Percentiles rank a stretch among this genome's conserved stretches.
Conservation (phyloP, 2,888 invertebrate genomes). For the Protonemura montana region DNA sequence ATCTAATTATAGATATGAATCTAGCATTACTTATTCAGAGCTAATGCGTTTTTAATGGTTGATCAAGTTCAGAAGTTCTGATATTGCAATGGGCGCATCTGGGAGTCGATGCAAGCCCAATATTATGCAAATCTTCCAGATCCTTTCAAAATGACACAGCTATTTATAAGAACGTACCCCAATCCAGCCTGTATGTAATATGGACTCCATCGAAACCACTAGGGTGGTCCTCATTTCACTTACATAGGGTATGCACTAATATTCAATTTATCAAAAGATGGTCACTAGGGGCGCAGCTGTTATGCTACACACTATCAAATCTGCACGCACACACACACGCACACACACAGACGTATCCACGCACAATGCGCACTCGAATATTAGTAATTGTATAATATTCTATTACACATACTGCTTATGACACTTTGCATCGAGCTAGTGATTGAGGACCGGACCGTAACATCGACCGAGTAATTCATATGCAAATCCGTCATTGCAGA, state of each 20-base stretch:
- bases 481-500: slow-evolving; percentile 45
- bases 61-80: no score
- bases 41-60: not conserved
- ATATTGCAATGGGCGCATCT: not conserved
- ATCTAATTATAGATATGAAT: not conserved
- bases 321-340: not conserved
- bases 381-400: slow-evolving; percentile 16
- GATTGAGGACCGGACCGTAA: slow-evolving; percentile 28
- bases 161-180: not conserved
- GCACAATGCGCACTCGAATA: not conserved
- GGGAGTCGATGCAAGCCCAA: not conserved
- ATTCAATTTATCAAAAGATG: not conserved
- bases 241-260: not conserved
- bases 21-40: not conserved
- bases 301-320: not conserved
- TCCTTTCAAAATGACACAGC: not conserved
- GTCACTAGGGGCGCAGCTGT: not conserved
- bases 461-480: slow-evolving; percentile 44
- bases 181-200: not conserved
- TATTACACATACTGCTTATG: slow-evolving; percentile 38
- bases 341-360: no score
- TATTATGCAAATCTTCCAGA: not conserved
- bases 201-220: not conserved
- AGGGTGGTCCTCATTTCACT: not conserved
- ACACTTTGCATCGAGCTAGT: slow-evolving; percentile 30